Conservation (phyloP, 2,797 vertebrate genomes). For the Neosilurus hyrtlii region DNA sequence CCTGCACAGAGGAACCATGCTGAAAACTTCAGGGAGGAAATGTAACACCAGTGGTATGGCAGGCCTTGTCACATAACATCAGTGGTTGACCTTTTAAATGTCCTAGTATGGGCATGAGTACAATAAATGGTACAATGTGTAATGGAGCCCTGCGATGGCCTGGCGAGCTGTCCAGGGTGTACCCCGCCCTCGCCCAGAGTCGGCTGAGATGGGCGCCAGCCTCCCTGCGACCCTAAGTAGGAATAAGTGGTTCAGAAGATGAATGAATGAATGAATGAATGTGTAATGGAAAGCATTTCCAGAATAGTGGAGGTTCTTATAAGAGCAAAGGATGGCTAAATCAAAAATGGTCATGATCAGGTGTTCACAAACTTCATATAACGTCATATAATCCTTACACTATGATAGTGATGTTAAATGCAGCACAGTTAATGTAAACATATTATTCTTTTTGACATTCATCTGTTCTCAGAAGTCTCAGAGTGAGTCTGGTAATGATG, state of each 20-base stretch:
- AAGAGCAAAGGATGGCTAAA: not conserved
- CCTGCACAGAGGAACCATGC: not conserved
- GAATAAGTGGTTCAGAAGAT: too few species aligned
- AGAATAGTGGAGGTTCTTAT: not conserved
- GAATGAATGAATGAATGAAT: too few species aligned
- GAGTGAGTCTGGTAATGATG: conserved; percentile 64
- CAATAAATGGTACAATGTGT: too few species aligned
- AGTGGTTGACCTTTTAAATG: not conserved
- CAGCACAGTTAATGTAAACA: not conserved
- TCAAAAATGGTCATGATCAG: not conserved
- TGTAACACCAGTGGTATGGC: not conserved
- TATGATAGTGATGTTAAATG: not conserved
- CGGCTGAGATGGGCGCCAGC: too few species aligned
- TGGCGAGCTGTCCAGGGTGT: too few species aligned
- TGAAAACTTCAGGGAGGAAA: not conserved
- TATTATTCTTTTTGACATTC: not conserved
- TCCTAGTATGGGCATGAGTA: too few species aligned
- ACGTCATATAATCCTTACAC: not conserved
- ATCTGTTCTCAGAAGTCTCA: conserved; percentile 53
- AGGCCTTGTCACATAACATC: not conserved
- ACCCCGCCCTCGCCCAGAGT: too few species aligned
- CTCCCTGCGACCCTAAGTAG: too few species aligned
- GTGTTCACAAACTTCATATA: not conserved
- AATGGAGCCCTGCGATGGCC: too few species aligned
- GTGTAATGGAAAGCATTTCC: not conserved